phyloP scores from a whole-genome alignment of 2,888 invertebrate genomes.

The Apamea crenata region DNA sequence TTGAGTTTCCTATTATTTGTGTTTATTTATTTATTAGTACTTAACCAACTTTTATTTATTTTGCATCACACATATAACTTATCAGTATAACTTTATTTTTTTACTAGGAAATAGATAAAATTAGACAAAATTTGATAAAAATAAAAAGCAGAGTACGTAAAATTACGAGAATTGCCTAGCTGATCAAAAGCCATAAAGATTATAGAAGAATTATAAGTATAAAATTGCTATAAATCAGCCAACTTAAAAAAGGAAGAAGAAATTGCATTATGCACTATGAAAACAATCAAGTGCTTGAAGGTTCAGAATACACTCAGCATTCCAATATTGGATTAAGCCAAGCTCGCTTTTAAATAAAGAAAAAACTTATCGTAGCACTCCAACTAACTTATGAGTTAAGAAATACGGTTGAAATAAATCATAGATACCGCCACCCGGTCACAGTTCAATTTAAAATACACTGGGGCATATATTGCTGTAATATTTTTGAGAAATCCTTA shows the following conservation, averaged over 20 bases:
- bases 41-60: too few relatives aligned
- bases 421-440: conserved; percentile 12
- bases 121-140: too few relatives aligned
- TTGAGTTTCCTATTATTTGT: not conserved
- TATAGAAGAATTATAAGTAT: too few relatives aligned
- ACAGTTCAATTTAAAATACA: conserved; percentile 35
- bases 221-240: too few relatives aligned
- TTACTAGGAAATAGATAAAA: too few relatives aligned
- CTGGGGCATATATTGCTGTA: conserved; percentile 5
- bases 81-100: too few relatives aligned
- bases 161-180: too few relatives aligned
- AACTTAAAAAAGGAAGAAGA: not conserved
- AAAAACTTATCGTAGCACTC: not conserved
- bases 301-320: not conserved
- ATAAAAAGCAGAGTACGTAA: too few relatives aligned
- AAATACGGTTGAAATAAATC: conserved; percentile 40
- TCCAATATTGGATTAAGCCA: not conserved
- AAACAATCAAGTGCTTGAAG: not conserved
- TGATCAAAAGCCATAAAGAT: too few relatives aligned
- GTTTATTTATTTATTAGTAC: too few relatives aligned
- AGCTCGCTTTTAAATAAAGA: not conserved
- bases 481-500: conserved; percentile 16
- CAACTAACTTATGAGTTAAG: conserved; percentile 15
- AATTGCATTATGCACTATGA: not conserved
- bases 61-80: too few relatives aligned